Evolutionary conservation across 2,888 invertebrate species (phyloP), one percentile per base, ranked within the genome.

Genomic region (Sialis fuliginosa): DNA sequence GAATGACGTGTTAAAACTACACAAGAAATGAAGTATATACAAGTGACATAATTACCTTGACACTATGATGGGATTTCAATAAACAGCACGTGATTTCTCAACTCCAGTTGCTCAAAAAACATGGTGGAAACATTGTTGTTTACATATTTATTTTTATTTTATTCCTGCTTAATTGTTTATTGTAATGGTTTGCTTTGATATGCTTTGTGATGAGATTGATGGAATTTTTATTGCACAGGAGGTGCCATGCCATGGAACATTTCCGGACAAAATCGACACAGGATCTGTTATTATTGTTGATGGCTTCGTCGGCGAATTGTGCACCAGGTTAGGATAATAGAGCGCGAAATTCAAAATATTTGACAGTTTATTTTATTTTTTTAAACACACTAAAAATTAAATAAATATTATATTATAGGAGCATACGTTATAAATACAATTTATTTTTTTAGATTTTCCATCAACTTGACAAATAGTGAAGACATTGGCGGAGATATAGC

Each of bases 381-480:
- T 33, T 30, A 35, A n/a, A 35, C 8, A 35, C 35, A 35, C 2
- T 4, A 4, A 22, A 22, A 35, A 35, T 35, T 35, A 35, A 35
- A 35, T 7, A 34, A 34, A 34, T 34, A 6, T 10, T n/a, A n/a
- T n/a, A n/a, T 22, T 22, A 22, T 2, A 22, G 22, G 4, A 22
- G 22, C 22, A 22, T 22, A 22, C 22, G 22, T 22, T 22, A 22
- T 22, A 22, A 22, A 22, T 22, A 22, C 22, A 22, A 22, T 22
- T 52, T 49, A 49, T 52, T 49, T 50, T 59, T 60, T 22, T 53
- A 81, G 81, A 66, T 81, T 81, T 61, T 67, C 77, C 7, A 60
- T 81, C 49, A 79, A 81, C 61, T 67, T 81, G 52, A 66, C 69
- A 34, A 70, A 69, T 53, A 69, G 67, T 5, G 53, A 52, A 9